Evolutionary conservation across 1,140 invertebrate genomes (phyloP).

Genomic region (Phymastichus coffea): DNA sequence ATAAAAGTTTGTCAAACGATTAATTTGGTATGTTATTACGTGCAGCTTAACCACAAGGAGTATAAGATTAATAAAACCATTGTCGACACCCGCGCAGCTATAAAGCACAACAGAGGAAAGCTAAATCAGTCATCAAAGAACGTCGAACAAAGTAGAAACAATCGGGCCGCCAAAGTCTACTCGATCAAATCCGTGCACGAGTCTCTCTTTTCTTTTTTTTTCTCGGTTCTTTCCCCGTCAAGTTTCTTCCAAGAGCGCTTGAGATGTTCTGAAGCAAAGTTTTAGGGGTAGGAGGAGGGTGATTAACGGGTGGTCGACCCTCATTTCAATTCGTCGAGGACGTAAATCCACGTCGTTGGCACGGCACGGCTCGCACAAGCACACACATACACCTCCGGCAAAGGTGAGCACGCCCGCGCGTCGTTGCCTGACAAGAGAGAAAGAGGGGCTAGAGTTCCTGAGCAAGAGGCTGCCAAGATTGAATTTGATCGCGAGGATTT

Average conservation of each 20-base stretch:
- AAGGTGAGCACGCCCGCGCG: too few relatives aligned
- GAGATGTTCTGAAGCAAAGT: neutral
- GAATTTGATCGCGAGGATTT: too few relatives aligned
- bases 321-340: constrained; percentile 47
- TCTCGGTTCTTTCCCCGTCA: constrained; percentile 1
- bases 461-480: too few relatives aligned
- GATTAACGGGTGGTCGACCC: constrained; percentile 43
- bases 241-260: constrained; percentile 14
- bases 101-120: too few relatives aligned
- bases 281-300: constrained; percentile 29
- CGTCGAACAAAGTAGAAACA: neutral
- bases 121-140: constrained; percentile 1
- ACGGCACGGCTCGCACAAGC: constrained; percentile 21
- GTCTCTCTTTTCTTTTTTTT: neutral
- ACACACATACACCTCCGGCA: too few relatives aligned
- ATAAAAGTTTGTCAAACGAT: too few relatives aligned
- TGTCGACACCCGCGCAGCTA: too few relatives aligned
- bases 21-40: too few relatives aligned
- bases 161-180: neutral
- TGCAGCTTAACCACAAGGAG: too few relatives aligned
- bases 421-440: too few relatives aligned
- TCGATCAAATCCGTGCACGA: constrained; percentile 7
- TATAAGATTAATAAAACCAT: too few relatives aligned
- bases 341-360: constrained; percentile 45
- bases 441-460: too few relatives aligned